phyloP scores from a whole-genome alignment of 2,888 invertebrate genomes.

The Pristionchus entomophagus region DNA sequence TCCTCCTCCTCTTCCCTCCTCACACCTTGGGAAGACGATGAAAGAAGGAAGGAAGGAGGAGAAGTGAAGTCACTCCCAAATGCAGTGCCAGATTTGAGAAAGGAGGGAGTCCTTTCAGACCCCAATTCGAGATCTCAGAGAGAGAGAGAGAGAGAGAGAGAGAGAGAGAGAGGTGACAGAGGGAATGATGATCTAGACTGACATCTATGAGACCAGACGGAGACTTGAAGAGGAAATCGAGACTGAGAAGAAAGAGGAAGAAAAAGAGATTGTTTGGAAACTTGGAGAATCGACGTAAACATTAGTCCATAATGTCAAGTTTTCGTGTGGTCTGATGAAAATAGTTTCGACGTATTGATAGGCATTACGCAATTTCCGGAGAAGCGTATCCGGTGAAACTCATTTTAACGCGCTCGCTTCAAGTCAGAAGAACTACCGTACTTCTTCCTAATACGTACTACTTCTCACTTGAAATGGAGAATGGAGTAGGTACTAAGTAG shows the following conservation, averaged over 20 bases:
- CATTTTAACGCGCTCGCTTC: too few relatives aligned
- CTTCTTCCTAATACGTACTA: not conserved
- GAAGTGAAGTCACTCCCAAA: slow-evolving; percentile 36
- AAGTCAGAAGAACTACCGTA: not conserved
- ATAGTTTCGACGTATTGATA: too few relatives aligned
- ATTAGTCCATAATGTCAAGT: not conserved
- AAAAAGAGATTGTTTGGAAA: not conserved
- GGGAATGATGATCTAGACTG: slow-evolving; percentile 1
- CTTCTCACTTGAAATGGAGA: slow-evolving; percentile 30
- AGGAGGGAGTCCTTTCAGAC: not conserved
- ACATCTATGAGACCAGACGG: not conserved
- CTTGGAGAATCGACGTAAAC: not conserved
- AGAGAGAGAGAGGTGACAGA: too few relatives aligned
- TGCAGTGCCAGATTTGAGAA: slow-evolving; percentile 37
- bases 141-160: too few relatives aligned
- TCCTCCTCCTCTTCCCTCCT: too few relatives aligned
- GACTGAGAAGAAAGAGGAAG: not conserved
- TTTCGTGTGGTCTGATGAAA: too few relatives aligned
- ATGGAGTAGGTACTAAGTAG: not conserved
- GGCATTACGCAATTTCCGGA: too few relatives aligned
- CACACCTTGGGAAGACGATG: not conserved
- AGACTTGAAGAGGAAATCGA: not conserved
- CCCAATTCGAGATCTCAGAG: slow-evolving; percentile 11
- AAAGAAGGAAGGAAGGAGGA: not conserved
- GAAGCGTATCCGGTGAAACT: too few relatives aligned